A percentile compares a stretch with the other conserved stretches of the same genome.
These are phyloP conservation scores for Poeciliopsis gracilis DNA, from an alignment of 2,797 vertebrate genomes.

Conservation along the genomic window DNA sequence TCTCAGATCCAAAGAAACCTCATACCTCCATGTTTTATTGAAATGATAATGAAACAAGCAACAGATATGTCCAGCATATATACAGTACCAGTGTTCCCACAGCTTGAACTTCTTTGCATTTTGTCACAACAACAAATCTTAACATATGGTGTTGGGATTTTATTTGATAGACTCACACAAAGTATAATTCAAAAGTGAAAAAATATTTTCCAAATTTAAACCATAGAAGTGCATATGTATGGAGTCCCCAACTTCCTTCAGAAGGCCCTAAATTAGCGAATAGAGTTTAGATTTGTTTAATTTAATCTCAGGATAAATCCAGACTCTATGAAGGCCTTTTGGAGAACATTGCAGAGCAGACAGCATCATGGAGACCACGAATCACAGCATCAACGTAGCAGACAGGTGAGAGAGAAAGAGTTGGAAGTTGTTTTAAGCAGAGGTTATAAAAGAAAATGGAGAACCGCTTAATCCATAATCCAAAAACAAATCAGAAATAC, in stretches of 20 bases:
- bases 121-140: background rate
- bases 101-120: background rate
- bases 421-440: background rate
- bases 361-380: background rate
- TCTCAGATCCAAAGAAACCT: constrained; percentile 18
- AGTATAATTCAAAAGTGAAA: background rate
- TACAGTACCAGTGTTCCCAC: background rate
- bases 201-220: background rate
- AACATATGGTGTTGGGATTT: background rate
- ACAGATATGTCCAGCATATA: background rate
- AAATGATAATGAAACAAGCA: constrained; percentile 31
- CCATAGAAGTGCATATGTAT: background rate
- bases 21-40: constrained; percentile 18
- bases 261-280: background rate
- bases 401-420: background rate
- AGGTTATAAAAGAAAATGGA: background rate
- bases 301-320: background rate
- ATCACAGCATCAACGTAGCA: background rate
- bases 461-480: background rate
- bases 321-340: background rate
- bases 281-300: background rate
- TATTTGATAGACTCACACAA: background rate
- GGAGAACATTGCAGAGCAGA: background rate
- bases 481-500: background rate
- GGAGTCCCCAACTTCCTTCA: background rate